Conservation (phyloP, 2,797 vertebrate species). For the Jordanella pulchra region DNA sequence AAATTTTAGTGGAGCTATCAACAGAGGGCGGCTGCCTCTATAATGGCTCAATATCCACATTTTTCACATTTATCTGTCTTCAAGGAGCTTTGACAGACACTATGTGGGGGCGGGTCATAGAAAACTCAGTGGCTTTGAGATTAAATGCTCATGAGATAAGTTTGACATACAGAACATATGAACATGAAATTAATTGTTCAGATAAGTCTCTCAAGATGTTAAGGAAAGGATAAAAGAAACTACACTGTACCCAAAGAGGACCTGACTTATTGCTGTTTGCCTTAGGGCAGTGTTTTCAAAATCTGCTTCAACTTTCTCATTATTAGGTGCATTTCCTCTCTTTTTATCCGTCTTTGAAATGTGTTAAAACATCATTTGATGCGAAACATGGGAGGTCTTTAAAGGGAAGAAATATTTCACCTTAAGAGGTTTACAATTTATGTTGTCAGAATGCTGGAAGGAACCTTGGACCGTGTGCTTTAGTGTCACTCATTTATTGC, state of each 20-base stretch:
- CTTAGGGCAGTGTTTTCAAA: constrained; percentile 14
- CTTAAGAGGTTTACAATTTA: neutral
- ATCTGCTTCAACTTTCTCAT: neutral
- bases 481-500: neutral
- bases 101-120: constrained; percentile 17
- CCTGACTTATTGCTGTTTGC: constrained; percentile 1
- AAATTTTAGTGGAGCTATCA: constrained; percentile 75
- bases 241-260: neutral
- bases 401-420: constrained; percentile 18
- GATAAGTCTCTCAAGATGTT: neutral
- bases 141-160: constrained; percentile 36
- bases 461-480: neutral
- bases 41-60: constrained; percentile 48
- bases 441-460: neutral
- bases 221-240: neutral
- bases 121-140: constrained; percentile 30
- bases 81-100: constrained; percentile 33
- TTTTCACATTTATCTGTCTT: constrained; percentile 40
- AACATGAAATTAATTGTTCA: constrained; percentile 10
- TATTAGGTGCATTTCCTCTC: neutral
- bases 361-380: constrained; percentile 14
- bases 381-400: constrained; percentile 8
- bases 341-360: constrained; percentile 24
- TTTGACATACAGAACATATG: constrained; percentile 22
- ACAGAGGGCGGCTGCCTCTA: constrained; percentile 62